Conservation (phyloP, 2,888 invertebrate genomes). For the Dryobota labecula region DNA sequence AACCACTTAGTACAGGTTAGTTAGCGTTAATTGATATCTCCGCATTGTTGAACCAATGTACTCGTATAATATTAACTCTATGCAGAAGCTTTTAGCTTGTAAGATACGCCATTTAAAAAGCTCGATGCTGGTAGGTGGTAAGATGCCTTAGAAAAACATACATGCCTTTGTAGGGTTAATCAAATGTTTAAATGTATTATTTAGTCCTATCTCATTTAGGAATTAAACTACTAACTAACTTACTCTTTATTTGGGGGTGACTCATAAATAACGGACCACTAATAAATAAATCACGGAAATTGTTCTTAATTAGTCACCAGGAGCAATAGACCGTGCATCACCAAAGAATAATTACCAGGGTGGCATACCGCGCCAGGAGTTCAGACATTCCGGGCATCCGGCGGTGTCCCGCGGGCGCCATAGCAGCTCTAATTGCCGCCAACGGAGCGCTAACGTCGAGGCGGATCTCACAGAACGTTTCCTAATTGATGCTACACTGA, state of each 20-base stretch:
- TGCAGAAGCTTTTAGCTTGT: not conserved
- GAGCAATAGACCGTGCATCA: slow-evolving; percentile 72
- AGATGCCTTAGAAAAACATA: not conserved
- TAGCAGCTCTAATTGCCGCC: slow-evolving; percentile 75
- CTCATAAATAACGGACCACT: slow-evolving; percentile 60
- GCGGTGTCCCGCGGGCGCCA: slow-evolving; percentile 77
- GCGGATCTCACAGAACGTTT: slow-evolving; percentile 76
- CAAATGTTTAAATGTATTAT: not conserved
- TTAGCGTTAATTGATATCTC: slow-evolving; percentile 27
- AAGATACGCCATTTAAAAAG: not conserved
- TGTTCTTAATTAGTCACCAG: slow-evolving; percentile 82
- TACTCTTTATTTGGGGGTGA: slow-evolving; percentile 39
- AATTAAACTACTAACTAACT: not conserved
- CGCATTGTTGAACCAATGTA: not conserved
- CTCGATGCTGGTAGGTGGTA: not conserved
- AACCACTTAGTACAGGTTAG: slow-evolving; percentile 15
- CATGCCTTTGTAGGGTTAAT: not conserved
- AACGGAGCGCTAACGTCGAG: slow-evolving; percentile 75
- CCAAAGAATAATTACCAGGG: slow-evolving; percentile 82
- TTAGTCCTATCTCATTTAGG: not conserved
- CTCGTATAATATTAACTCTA: too few species aligned
- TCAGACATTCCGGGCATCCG: slow-evolving; percentile 78
- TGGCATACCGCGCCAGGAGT: slow-evolving; percentile 78
- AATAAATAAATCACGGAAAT: slow-evolving; percentile 72
- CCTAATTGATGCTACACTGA: slow-evolving; percentile 74